Evolutionary conservation across 1,140 invertebrate species (phyloP), one percentile per base, ranked within the genome.

Genomic region (Diorhabda elongata): DNA sequence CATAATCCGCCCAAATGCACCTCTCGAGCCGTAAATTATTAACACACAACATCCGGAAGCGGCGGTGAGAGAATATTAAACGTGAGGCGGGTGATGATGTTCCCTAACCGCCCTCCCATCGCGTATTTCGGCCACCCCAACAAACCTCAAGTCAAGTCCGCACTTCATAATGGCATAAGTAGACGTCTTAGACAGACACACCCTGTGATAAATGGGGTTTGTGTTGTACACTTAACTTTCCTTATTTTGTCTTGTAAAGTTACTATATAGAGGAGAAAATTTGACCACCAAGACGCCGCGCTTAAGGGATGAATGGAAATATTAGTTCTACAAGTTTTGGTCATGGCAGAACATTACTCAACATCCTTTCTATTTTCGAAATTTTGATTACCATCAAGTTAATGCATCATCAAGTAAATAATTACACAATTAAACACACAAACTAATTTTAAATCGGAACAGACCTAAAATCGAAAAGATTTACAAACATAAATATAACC

Each of bases 131-230:
- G 61, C 61, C 61, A 44, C 61, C 43, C 44, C 42, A 60, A 58
- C 65, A 58, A 72, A 70, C 71, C 71, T 68, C 65, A 64, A 73
- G 71, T 70, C 65, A 67, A 72, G 72, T 71, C 64, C 67, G 72
- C 72, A 71, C 72, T 73, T 73, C 72, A 73, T 73, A 73, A 73
- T 71, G 69, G 69, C 64, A 73, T 73, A 73, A 73, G 72, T 71
- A 71, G 69, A 73, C 67, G 72, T 73, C 72, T 64, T 41, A 69
- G 68, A 66, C 72, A 73, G 72, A 68, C 72, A 8, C 71, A 58
- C 44, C 52, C 52, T 26, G 67, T 73, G 72, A 73, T 73, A 73
- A 73, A 73, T 73, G 72, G 71, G 70, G 69, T 42, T 66, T 71
- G 67, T 41, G 42, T 43, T 43, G 52, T 56, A 65, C 56, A 58